Evolutionary conservation across 2,797 vertebrate species (phyloP).

Genomic region (Rhincodon typus): DNA sequence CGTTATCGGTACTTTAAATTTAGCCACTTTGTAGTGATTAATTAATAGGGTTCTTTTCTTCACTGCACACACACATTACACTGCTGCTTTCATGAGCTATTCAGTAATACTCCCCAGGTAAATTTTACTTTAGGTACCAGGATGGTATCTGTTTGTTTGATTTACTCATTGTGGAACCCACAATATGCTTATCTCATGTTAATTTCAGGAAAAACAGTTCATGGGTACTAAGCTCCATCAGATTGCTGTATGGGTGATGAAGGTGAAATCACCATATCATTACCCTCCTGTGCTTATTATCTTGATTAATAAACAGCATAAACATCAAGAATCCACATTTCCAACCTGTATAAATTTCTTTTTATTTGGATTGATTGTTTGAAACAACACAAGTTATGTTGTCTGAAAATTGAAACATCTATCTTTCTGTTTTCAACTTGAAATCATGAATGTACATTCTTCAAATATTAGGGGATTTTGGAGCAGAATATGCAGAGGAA

Average conservation of each 20-base stretch:
- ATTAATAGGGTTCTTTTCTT: not conserved
- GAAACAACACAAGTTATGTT: not conserved
- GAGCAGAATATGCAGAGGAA: no score
- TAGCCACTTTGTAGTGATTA: not conserved
- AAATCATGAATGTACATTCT: not conserved
- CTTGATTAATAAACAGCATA: no score
- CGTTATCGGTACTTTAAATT: not conserved
- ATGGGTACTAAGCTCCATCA: no score
- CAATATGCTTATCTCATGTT: no score
- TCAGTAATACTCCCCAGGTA: not conserved
- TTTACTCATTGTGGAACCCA: not conserved
- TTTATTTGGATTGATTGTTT: not conserved
- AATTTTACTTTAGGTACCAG: not conserved
- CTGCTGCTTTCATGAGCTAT: not conserved
- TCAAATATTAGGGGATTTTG: no score
- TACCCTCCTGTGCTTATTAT: no score
- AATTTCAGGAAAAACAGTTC: no score
- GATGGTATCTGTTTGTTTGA: not conserved
- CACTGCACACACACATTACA: not conserved
- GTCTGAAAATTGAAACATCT: not conserved
- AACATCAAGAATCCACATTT: no score
- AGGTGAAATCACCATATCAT: no score
- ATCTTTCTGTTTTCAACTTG: not conserved
- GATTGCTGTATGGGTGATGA: no score
- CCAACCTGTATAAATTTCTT: not conserved